Evolutionary conservation across 2,113 vertebrate genomes (phyloP).

Genomic region (Apeltes quadracus): DNA sequence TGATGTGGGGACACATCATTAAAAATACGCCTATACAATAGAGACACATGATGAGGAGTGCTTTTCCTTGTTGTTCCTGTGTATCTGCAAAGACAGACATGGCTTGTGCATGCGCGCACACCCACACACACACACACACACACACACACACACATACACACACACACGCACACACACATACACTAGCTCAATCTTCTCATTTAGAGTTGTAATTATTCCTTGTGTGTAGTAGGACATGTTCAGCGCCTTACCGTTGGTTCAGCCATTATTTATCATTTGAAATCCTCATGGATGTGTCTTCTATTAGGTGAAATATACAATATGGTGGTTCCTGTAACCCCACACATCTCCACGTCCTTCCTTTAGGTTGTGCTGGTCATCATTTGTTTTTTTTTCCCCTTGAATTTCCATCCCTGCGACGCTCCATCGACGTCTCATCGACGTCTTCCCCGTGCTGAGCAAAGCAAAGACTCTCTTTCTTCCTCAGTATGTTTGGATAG

Average conservation of each 20-base stretch:
- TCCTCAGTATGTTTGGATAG: too few relatives aligned
- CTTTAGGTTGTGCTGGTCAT: neutral
- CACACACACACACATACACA: neutral
- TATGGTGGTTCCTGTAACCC: neutral
- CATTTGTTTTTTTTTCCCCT: neutral
- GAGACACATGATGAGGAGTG: conserved; percentile 30
- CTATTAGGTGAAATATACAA: neutral
- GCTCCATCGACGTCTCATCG: neutral
- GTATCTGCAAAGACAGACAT: conserved; percentile 2
- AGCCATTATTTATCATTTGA: neutral
- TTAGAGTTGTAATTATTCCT: neutral
- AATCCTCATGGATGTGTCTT: neutral
- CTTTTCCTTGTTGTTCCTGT: neutral
- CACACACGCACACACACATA: neutral
- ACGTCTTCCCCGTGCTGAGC: conserved; percentile 12
- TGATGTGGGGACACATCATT: conserved; percentile 16
- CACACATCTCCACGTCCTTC: neutral
- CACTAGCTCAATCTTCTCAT: neutral
- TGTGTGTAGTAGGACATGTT: neutral
- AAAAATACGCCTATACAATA: conserved; percentile 9
- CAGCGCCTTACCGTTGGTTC: neutral
- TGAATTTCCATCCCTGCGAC: neutral
- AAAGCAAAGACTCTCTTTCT: conserved; percentile 19
- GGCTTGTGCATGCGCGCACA: neutral
- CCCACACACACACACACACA: neutral